Evolutionary conservation across 2,113 vertebrate species (phyloP), one percentile per base, ranked within the genome.

Genomic region (Stegastes partitus): DNA sequence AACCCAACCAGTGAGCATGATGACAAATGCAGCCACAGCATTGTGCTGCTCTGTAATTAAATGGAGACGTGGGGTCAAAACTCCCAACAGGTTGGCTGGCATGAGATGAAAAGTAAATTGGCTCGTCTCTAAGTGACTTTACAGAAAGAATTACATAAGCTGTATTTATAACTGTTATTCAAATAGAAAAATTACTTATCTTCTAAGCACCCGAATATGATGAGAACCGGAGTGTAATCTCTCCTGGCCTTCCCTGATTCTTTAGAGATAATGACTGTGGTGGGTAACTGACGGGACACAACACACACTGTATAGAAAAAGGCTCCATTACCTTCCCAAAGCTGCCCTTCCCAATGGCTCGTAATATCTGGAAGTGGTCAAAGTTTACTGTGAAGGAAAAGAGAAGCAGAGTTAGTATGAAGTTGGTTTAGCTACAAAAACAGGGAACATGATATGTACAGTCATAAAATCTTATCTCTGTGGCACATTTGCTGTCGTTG

Each of bases 321-420:
- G 11, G 16, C 44, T 21, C 15, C 61, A 15, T 91, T 93, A 95
- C 95, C 94, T 96, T 96, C 75, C 95, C 95, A 63, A 96, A 96
- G 81, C 94, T 96, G 3, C 95, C 95, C 26, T 96, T 96, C 53
- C 94, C 94, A 31, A 96, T 96, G 63, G 95, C 95, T 28, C 94
- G 91, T 45, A 96, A 80, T 53, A 96, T 96, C 91, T 96, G 95
- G 86, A 96, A 96, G 89, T 96, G 95, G 90, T 96, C 95, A 68
- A 96, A 96, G 88, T 93, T 96, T 79, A 96, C 95, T 96, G 91
- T 72, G 79, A 82, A 79, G 73, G 68, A 54, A 90, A 56, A 81
- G 34, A 75, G 44, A 67, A 23, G 15, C 25, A 10, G 26, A 50
- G 25, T 21, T 10, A 63, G 16, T 21, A 9, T 18, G 5, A 56